These are phyloP conservation scores for Pangasius larnaudii DNA, from an alignment of 2,797 vertebrate species.

Conservation along the genomic window DNA sequence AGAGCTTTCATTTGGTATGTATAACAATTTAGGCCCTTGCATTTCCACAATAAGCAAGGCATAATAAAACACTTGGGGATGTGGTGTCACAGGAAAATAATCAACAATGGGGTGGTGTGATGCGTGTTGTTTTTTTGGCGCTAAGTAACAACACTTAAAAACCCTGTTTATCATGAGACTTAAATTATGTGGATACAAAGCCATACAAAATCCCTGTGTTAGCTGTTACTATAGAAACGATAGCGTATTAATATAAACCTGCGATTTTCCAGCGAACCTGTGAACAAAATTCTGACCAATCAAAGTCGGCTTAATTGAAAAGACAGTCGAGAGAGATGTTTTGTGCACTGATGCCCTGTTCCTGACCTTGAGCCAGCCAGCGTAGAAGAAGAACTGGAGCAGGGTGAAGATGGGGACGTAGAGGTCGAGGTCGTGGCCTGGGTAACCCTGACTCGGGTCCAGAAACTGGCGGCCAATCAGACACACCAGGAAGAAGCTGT, in stretches of 20 bases:
- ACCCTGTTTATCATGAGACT: not conserved
- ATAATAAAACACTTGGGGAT: not conserved
- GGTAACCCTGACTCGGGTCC: conserved; percentile 86
- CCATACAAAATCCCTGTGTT: not conserved
- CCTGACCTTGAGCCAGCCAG: conserved; percentile 91
- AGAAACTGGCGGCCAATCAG: conserved; percentile 92
- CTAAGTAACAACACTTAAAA: not conserved
- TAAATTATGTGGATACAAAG: not conserved
- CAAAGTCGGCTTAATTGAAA: not conserved
- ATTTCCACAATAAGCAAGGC: not conserved
- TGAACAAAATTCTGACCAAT: conserved; percentile 11
- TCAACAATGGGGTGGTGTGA: not conserved
- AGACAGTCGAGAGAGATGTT: not conserved
- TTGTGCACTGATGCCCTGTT: not conserved
- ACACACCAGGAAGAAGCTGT: conserved; percentile 92
- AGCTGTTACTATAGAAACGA: not conserved
- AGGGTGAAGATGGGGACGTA: conserved; percentile 91
- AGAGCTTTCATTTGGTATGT: not conserved
- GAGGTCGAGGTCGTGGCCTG: conserved; percentile 88
- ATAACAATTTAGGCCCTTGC: not conserved
- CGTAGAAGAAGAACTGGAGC: conserved; percentile 94
- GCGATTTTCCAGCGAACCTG: not conserved
- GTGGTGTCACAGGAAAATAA: not conserved
- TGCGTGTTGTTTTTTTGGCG: not conserved
- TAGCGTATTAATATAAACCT: not conserved